Base-by-base conservation (phyloP, 2,797 vertebrate species). In the Lerista edwardsae region DNA sequence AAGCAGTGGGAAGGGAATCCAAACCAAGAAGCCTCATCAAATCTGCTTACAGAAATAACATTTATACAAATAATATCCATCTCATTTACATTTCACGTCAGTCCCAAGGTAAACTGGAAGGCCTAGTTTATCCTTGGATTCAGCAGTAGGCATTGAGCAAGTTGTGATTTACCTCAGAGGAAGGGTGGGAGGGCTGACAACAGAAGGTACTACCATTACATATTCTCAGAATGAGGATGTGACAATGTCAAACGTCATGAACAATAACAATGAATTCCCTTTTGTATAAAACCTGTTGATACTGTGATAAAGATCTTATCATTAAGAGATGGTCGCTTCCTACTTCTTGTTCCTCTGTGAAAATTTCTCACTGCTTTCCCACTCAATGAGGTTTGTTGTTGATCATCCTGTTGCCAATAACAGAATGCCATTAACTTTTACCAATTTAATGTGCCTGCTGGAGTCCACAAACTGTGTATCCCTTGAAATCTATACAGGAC, bases 11-110 rank as follows among this genome's bases (percentile, higher is more conserved):
- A 65, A 23, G 47, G 65, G 2, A 6, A 68, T 15, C 4, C 67
- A 25, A 82, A 73, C 59, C 19, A 61, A 57, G 84, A 80, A 87
- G 83, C 17, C 36, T 59, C 27, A 25, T 57, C 39, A 86, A 86
- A 61, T 85, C 55, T 64, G 78, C 84, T 87, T 92, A 85, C 80
- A 80, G 47, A 83, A 76, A 84, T 44, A 84, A 75, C 62, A 29
- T 80, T 80, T 67, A 14, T 75, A 44, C 36, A 39, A 55, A 55
- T 55, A 55, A 55, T 55, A 17, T 55, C 5, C 23, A 61, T 61
- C 21, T 41, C 51, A 31, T 75, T 29, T 19, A 79, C n/a, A 27
- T 57, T 41, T 25, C 51, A n/a, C 80, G 80, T 80, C 71, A 69
- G 62, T 17, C 23, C 68, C 27, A 61, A 65, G 55, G 9, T 34